Conservation (phyloP, 2,113 vertebrate species). For the Terrapene triunguis region DNA sequence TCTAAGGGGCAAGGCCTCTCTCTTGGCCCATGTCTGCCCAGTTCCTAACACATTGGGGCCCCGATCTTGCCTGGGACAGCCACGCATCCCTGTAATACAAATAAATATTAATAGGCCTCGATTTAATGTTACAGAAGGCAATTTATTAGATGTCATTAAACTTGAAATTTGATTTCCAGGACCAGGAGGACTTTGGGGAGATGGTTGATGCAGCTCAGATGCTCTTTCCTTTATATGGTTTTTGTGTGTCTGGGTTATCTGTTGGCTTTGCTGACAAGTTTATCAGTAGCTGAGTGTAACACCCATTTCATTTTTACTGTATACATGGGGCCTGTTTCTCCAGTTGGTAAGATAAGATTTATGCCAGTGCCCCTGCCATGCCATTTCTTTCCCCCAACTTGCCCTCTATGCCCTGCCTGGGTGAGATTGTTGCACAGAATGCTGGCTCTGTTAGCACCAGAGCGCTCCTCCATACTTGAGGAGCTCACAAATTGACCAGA, state of each 20-base stretch:
- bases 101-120: neutral
- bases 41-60: neutral
- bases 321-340: slow-evolving; percentile 24
- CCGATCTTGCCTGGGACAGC: neutral
- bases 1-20: neutral
- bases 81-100: neutral
- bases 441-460: slow-evolving; percentile 43
- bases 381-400: neutral
- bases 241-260: slow-evolving; percentile 2
- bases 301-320: slow-evolving; percentile 3
- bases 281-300: slow-evolving; percentile 36
- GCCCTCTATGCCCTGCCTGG: neutral
- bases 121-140: neutral
- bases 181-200: neutral
- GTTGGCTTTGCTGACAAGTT: slow-evolving; percentile 47
- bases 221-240: neutral
- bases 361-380: neutral
- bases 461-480: slow-evolving; percentile 56
- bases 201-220: neutral
- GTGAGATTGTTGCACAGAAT: slow-evolving; percentile 51
- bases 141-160: neutral
- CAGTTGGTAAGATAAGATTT: neutral
- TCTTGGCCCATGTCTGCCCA: neutral
- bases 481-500: slow-evolving; percentile 58
- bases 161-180: neutral